Evolutionary conservation across 2,888 invertebrate species (phyloP).

Genomic region (Platerodrilus igneus): DNA sequence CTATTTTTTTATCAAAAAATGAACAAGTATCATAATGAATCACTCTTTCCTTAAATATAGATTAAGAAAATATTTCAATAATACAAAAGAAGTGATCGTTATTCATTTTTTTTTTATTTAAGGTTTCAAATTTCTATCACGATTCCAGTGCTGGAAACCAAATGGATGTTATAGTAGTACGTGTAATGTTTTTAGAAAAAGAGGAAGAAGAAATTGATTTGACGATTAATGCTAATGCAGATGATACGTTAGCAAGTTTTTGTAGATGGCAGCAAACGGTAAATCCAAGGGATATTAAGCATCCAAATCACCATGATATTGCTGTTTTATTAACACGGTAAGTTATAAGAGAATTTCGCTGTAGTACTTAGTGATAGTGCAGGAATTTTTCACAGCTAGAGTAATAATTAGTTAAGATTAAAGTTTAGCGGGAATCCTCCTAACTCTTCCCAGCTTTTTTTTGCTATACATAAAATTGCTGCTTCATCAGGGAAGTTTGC

Average conservation of each 20-base stretch:
- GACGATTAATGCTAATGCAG: conserved; percentile 50
- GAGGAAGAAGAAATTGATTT: conserved; percentile 53
- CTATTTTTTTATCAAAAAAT: conserved; percentile 40
- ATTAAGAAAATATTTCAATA: too few relatives aligned
- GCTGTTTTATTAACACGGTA: conserved; percentile 58
- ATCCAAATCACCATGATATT: conserved; percentile 60
- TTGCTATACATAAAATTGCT: too few relatives aligned
- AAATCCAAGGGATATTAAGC: conserved; percentile 52
- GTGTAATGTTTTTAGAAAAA: conserved; percentile 54
- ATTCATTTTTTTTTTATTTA: conserved; percentile 10
- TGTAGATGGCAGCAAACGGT: conserved; percentile 59
- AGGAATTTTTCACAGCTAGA: background rate
- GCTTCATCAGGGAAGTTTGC: too few relatives aligned
- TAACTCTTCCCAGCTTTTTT: too few relatives aligned
- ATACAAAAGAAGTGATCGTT: too few relatives aligned
- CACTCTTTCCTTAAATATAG: too few relatives aligned
- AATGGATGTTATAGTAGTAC: conserved; percentile 55
- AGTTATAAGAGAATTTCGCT: too few relatives aligned
- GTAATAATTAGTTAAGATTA: too few relatives aligned
- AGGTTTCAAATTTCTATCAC: conserved; percentile 49
- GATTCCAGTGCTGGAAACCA: conserved; percentile 53
- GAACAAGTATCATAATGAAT: conserved; percentile 39
- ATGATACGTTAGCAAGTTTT: conserved; percentile 58
- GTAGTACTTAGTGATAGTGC: too few relatives aligned
- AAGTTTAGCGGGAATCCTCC: too few relatives aligned